phyloP scores from a whole-genome alignment of 2,888 invertebrate genomes.

The Nemotelus nigrinus region DNA sequence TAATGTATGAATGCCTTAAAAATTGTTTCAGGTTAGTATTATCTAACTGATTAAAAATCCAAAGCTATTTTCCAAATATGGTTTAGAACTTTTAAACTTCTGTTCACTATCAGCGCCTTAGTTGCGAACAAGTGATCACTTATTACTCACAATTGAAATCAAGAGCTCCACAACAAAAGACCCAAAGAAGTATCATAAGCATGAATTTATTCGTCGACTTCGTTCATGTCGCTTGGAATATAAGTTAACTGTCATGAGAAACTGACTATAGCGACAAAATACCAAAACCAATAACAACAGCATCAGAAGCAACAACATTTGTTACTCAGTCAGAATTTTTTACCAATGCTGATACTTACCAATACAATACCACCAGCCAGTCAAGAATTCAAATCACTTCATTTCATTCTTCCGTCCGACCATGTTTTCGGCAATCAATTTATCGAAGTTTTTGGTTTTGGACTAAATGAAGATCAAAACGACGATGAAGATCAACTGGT shows the following conservation, averaged over 20 bases:
- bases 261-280: constrained; percentile 38
- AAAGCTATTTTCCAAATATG: too few relatives aligned
- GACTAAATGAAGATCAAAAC: constrained; percentile 33
- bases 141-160: constrained; percentile 9
- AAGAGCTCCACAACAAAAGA: neutral
- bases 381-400: constrained; percentile 1
- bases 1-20: too few relatives aligned
- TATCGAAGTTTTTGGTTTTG: constrained; percentile 26
- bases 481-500: constrained; percentile 27
- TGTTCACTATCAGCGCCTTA: neutral
- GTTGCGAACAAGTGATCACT: too few relatives aligned
- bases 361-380: constrained; percentile 24
- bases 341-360: constrained; percentile 24
- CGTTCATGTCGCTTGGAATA: constrained; percentile 23
- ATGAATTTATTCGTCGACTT: constrained; percentile 4
- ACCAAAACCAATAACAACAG: constrained; percentile 32
- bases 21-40: too few relatives aligned
- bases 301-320: constrained; percentile 2
- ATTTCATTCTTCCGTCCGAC: neutral
- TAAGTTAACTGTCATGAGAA: constrained; percentile 34
- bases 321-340: constrained; percentile 10
- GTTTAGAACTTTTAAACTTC: too few relatives aligned
- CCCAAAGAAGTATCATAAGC: constrained; percentile 31
- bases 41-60: too few relatives aligned
- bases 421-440: constrained; percentile 15